Percentiles rank a stretch among this genome's conserved stretches.
These are phyloP conservation scores for Phalanger gymnotis DNA, from an alignment of 2,797 vertebrate genomes.

Conservation along the genomic window DNA sequence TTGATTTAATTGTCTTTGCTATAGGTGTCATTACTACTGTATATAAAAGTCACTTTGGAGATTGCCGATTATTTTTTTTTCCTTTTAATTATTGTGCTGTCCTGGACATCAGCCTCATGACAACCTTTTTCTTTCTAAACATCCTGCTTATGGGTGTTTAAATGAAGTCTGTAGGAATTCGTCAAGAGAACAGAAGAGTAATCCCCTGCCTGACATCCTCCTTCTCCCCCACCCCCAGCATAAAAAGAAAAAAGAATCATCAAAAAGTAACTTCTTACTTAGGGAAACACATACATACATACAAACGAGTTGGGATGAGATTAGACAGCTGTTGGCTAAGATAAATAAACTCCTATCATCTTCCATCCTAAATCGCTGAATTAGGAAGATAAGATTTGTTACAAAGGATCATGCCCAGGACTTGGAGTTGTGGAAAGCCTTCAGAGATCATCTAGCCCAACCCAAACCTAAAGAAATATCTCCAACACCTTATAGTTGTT, in stretches of 20 bases:
- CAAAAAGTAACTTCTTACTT: not conserved
- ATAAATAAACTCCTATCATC: not conserved
- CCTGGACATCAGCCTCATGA: not conserved
- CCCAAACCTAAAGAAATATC: not conserved
- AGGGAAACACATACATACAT: not conserved
- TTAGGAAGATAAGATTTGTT: not conserved
- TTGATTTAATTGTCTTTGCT: not conserved
- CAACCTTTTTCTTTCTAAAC: not conserved
- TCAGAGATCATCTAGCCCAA: not conserved
- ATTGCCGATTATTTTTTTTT: not conserved
- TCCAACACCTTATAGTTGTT: not conserved
- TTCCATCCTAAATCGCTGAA: not conserved
- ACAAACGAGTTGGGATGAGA: not conserved
- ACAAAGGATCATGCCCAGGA: not conserved
- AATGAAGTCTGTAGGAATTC: constrained; percentile 30
- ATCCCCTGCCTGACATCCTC: not conserved
- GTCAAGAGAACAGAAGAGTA: constrained; percentile 7
- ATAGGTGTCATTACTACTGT: not conserved
- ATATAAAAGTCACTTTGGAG: not conserved
- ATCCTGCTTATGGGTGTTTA: constrained; percentile 13
- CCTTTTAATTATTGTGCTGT: not conserved
- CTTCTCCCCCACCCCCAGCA: not conserved
- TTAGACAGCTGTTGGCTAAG: not conserved
- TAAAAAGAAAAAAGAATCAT: not conserved
- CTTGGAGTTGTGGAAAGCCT: not conserved